These are phyloP conservation scores for Hyles euphorbiae DNA, from an alignment of 1,140 invertebrate genomes.

Conservation along the genomic window DNA sequence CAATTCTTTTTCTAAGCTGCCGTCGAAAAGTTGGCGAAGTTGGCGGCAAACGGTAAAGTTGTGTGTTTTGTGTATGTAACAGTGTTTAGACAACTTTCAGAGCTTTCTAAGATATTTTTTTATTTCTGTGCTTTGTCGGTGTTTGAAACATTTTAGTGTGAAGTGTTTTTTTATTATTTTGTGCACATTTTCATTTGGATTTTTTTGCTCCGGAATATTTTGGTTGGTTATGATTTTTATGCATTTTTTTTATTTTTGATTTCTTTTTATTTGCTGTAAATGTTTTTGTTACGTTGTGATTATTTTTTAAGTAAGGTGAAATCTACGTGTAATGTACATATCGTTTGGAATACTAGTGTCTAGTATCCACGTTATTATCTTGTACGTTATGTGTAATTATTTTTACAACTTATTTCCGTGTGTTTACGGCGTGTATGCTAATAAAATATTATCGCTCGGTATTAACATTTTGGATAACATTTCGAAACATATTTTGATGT, in stretches of 20 bases:
- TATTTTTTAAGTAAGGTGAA: too few species aligned
- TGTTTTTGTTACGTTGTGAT: too few species aligned
- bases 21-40: constrained; percentile 48
- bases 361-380: too few species aligned
- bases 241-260: constrained; percentile 24
- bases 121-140: constrained; percentile 50
- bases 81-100: constrained; percentile 56
- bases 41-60: constrained; percentile 70
- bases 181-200: constrained; percentile 64
- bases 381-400: too few species aligned
- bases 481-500: too few species aligned
- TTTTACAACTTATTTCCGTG: too few species aligned
- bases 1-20: constrained; percentile 28
- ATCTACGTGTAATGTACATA: too few species aligned
- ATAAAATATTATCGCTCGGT: too few species aligned
- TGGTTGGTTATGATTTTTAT: constrained; percentile 56
- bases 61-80: constrained; percentile 60
- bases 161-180: constrained; percentile 69
- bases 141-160: constrained; percentile 58
- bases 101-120: constrained; percentile 56
- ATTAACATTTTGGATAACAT: too few species aligned
- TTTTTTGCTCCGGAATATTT: constrained; percentile 64
- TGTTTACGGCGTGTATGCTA: too few species aligned
- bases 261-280: too few species aligned
- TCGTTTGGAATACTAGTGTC: too few species aligned